A percentile compares a stretch with the other conserved stretches of the same genome.
Evolutionary conservation across 2,113 vertebrate species (phyloP).

Genomic region (Channa maculata): DNA sequence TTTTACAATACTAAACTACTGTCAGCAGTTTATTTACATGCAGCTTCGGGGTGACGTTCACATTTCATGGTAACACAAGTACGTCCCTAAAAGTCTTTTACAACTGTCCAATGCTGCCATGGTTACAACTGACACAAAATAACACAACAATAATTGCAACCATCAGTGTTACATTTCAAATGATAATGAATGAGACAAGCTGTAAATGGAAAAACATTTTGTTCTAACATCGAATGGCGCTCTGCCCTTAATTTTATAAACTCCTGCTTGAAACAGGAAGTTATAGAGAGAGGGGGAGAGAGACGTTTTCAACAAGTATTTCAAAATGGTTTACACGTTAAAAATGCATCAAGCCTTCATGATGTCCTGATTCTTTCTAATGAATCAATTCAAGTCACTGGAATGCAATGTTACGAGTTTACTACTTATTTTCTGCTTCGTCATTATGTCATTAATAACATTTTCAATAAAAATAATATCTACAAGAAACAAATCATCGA

Average conservation of each 20-base stretch:
- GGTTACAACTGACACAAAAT: slow-evolving; percentile 17
- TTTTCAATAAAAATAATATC: not conserved
- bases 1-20: slow-evolving; percentile 20
- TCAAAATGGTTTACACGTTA: not conserved
- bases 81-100: not conserved
- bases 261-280: not conserved
- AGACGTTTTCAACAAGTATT: not conserved
- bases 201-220: not conserved
- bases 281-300: not conserved
- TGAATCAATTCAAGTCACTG: not conserved
- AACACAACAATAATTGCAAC: not conserved
- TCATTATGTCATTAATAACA: no score
- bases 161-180: not conserved
- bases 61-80: slow-evolving; percentile 25
- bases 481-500: not conserved
- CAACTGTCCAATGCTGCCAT: not conserved
- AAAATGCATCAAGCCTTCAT: not conserved
- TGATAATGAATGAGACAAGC: not conserved
- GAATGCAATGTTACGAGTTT: not conserved
- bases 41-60: slow-evolving; percentile 61
- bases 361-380: not conserved
- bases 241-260: not conserved
- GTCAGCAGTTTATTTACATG: slow-evolving; percentile 52
- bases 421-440: not conserved
- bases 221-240: not conserved